Percentiles rank a stretch among this genome's conserved stretches.
phyloP scores from a whole-genome alignment of 2,113 vertebrate species.

The Cygnus buccinator region DNA sequence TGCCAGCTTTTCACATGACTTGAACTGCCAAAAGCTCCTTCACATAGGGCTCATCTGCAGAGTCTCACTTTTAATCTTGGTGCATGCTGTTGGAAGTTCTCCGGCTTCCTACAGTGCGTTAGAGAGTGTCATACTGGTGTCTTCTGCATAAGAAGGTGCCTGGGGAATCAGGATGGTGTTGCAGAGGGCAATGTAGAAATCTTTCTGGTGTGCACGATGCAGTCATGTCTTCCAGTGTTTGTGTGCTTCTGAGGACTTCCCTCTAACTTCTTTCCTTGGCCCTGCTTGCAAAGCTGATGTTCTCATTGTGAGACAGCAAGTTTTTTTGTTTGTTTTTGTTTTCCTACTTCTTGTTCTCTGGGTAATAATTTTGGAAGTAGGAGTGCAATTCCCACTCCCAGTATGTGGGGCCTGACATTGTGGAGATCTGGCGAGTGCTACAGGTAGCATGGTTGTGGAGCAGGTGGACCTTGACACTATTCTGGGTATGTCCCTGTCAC shows the following conservation, averaged over 20 bases:
- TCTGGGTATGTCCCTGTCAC: neutral
- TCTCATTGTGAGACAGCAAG: rapidly evolving
- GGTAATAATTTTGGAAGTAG: neutral
- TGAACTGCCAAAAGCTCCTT: rapidly evolving
- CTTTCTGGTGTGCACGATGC: neutral
- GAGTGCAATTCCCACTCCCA: neutral
- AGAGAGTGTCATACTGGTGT: rapidly evolving
- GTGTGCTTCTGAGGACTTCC: neutral
- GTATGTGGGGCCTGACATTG: neutral
- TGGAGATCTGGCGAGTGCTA: neutral
- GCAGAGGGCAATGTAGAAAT: neutral
- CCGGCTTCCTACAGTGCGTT: neutral
- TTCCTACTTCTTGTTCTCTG: neutral
- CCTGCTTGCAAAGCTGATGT: neutral
- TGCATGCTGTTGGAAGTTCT: rapidly evolving
- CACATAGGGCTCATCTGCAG: neutral
- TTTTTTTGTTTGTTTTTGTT: neutral
- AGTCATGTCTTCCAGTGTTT: neutral
- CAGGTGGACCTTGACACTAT: neutral
- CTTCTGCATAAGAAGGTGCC: neutral
- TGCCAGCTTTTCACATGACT: neutral
- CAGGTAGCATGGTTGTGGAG: rapidly evolving
- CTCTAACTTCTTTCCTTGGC: neutral
- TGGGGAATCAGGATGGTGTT: neutral
- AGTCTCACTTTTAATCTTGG: neutral